phyloP scores from a whole-genome alignment of 2,888 invertebrate species.

The Acronicta alni region DNA sequence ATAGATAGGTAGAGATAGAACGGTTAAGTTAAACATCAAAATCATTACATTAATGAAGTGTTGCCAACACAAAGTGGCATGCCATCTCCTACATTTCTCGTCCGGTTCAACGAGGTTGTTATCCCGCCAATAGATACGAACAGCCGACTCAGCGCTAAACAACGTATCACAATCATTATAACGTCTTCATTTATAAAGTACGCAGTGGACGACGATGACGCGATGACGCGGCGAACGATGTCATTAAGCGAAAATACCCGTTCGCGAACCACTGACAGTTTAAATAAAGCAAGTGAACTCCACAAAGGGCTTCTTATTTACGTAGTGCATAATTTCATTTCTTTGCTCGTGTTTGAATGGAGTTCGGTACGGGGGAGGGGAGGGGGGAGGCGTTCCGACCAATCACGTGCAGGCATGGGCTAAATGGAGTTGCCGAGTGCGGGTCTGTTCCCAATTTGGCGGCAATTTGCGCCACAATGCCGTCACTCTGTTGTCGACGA shows the following conservation, averaged over 20 bases:
- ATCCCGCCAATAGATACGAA: slow-evolving; percentile 11
- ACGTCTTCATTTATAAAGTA: slow-evolving; percentile 6
- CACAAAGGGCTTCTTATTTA: slow-evolving; percentile 81
- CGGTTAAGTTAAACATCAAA: slow-evolving; percentile 20
- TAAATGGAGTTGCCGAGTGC: slow-evolving; percentile 83
- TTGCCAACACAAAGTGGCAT: slow-evolving; percentile 11
- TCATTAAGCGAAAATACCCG: slow-evolving; percentile 65
- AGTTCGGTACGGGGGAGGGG: slow-evolving; percentile 65
- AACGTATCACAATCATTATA: slow-evolving; percentile 15
- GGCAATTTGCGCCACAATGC: slow-evolving; percentile 86
- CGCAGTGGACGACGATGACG: slow-evolving; percentile 12
- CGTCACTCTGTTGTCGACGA: slow-evolving; percentile 66
- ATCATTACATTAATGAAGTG: slow-evolving; percentile 33
- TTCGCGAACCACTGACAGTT: slow-evolving; percentile 62
- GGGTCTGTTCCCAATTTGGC: slow-evolving; percentile 84
- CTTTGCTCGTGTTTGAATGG: slow-evolving; percentile 71
- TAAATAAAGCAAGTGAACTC: slow-evolving; percentile 72
- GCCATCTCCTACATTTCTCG: slow-evolving; percentile 17
- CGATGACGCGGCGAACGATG: slow-evolving; percentile 25
- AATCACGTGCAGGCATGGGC: slow-evolving; percentile 84
- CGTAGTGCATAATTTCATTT: slow-evolving; percentile 85
- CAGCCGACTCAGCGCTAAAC: slow-evolving; percentile 19
- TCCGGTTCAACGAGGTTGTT: slow-evolving; percentile 24
- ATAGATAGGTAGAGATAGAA: too few species aligned
- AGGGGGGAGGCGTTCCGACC: slow-evolving; percentile 81